Evolutionary conservation across 1,140 invertebrate species (phyloP), one percentile per base, ranked within the genome.

Genomic region (Agrilus planipennis): DNA sequence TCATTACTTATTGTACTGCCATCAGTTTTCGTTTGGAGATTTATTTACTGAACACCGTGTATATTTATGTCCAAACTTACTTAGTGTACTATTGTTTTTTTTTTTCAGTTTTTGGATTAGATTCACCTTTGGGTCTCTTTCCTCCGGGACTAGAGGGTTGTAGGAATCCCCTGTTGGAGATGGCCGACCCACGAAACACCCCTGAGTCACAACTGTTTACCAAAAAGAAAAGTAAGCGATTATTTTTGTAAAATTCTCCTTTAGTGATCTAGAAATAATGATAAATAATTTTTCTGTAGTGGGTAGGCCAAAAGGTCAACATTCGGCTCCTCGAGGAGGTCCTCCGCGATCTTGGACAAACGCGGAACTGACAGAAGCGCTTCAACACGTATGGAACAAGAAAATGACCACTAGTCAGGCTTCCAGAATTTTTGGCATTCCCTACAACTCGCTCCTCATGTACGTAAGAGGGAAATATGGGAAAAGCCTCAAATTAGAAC

Each of bases 381-480:
- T 90, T 11, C 84, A 88, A 52, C 84, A 89, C 59, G 86, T 90
- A 1, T 90, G 87, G 87, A 89, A 89, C 60, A 89, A 89, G 55
- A 89, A 88, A 55, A 89, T 90, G 84, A 90, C 87, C n/a, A 90
- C 87, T 1, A 89, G 84, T 44, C 87, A 90, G 61, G 87, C 87
- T 1, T 88, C 84, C 11, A 65, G 86, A 29, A 84, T 89, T 51
- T 90, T 88, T 58, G 86, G 86, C 4, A 91, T 90, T 34, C 87
- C 87, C 1, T 90, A 91, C 71, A 91, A 91, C 61, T 87, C 84
- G 15, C 64, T 91, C 1, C 68, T 90, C 11, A 89, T 89, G 86
- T 91, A 91, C 63, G 87, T 91, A 4, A 67, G 87, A n/a, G 86
- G 86, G 11, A 90, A 90, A 55, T 89, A 89, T 57, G 87, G 87